Base-by-base conservation (phyloP, 1,140 invertebrate species). In the Drosophila santomea region DNA sequence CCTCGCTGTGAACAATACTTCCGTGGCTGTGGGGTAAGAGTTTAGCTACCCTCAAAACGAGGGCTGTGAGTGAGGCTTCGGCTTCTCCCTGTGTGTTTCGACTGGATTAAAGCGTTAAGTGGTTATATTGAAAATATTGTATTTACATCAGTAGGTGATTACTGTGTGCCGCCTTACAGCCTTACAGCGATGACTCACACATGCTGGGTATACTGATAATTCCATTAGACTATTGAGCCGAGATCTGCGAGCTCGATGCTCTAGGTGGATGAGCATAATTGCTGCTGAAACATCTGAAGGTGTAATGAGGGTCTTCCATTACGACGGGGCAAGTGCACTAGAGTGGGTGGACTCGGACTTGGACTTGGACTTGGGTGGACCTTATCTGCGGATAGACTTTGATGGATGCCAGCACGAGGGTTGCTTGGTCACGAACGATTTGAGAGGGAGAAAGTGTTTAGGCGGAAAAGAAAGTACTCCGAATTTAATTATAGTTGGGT, bases 41-140 rank as follows among this genome's bases (percentile, higher is more conserved):
- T n/a, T 57, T 58, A 69, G 58, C 73, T 78, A 76, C 74, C 79
- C 75, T 61, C 69, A 62, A 20, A 47, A 71, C 58, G 38, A 71
- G 57, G 74, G 47, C 68, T 62, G 56, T 50, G 52, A 48, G 20
- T 20, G 20, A 20, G 20, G 20, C 20, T 2, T 20, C 20, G 56
- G 20, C 71, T 74, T 48, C 38, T 61, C 66, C 75, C 57, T 50
- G 71, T 77, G 61, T 72, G 62, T 78, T 62, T 78, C 61, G 55
- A 78, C 76, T 75, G 84, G 84, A 89, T 89, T 89, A 84, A 84
- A 89, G 84, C 84, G 84, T 89, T 89, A 89, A 89, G 84, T 89
- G 84, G 84, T 89, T 89, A 89, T 89, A 89, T 89, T 89, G 84
- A 89, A 89, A 89, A 89, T 89, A 89, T 89, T 89, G 84, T 89